A percentile compares a stretch with the other conserved stretches of the same genome.
These are phyloP conservation scores for Agrotis puta DNA, from an alignment of 2,888 invertebrate species.

Conservation along the genomic window DNA sequence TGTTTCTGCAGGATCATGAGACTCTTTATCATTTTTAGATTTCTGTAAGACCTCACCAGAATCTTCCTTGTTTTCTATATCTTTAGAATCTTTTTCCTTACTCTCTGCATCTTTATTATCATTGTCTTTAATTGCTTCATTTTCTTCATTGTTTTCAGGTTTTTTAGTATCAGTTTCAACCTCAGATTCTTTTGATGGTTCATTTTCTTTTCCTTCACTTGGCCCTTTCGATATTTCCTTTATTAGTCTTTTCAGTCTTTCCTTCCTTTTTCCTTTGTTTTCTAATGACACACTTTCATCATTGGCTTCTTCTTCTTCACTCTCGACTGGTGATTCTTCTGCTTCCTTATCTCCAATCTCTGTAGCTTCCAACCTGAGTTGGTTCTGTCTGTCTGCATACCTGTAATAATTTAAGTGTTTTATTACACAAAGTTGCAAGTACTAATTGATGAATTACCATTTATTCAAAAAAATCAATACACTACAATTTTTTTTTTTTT, in stretches of 20 bases:
- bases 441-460: not conserved
- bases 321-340: conserved; percentile 85
- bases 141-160: conserved; percentile 41
- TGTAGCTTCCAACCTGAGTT: conserved; percentile 81
- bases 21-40: conserved; percentile 22
- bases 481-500: too few relatives aligned
- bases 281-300: conserved; percentile 74
- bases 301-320: conserved; percentile 81
- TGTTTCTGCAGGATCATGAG: conserved; percentile 60
- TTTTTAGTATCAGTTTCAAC: conserved; percentile 38
- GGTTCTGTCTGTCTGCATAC: conserved; percentile 85
- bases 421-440: not conserved
- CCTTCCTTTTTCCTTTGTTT: conserved; percentile 81
- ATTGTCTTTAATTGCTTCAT: conserved; percentile 31
- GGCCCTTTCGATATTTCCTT: conserved; percentile 78
- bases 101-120: conserved; percentile 37
- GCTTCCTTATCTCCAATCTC: conserved; percentile 88
- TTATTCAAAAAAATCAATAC: too few relatives aligned
- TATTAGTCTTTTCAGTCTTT: conserved; percentile 79
- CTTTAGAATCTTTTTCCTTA: conserved; percentile 38
- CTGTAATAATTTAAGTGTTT: conserved; percentile 71
- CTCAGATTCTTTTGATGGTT: conserved; percentile 48
- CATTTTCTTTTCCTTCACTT: conserved; percentile 60
- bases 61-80: conserved; percentile 35
- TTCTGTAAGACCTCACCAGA: conserved; percentile 22